Percentiles rank a stretch among this genome's conserved stretches.
Evolutionary conservation across 2,797 vertebrate species (phyloP).

Genomic region (Gastrophryne carolinensis): DNA sequence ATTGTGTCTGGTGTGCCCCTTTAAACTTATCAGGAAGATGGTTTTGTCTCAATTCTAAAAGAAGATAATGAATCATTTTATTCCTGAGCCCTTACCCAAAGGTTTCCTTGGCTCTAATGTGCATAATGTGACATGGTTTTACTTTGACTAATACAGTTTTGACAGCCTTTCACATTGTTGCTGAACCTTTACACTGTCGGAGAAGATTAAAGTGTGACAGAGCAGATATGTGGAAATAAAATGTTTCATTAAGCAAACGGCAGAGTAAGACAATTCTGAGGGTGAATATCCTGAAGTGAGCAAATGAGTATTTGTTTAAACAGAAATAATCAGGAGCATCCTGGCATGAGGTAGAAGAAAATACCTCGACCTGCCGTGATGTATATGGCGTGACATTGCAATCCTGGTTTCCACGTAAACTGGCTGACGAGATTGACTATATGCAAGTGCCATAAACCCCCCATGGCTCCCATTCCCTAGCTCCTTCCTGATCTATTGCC

Average conservation of each 20-base stretch:
- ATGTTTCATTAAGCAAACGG: constrained; percentile 11
- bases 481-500: constrained; percentile 12
- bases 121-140: not conserved
- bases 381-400: not conserved
- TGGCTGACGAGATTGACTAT: not conserved
- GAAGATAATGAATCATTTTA: too few species aligned
- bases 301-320: constrained; percentile 9
- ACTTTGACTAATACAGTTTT: not conserved
- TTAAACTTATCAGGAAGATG: too few species aligned
- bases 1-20: too few species aligned
- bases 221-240: constrained; percentile 16
- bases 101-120: not conserved
- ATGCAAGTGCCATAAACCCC: not conserved
- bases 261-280: not conserved
- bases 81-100: too few species aligned
- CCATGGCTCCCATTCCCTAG: constrained; percentile 17
- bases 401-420: constrained; percentile 18
- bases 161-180: not conserved
- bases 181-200: constrained; percentile 12
- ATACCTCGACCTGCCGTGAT: not conserved
- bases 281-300: not conserved
- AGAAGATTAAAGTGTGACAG: constrained; percentile 7
- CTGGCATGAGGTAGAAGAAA: not conserved
- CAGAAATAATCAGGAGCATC: constrained; percentile 9
- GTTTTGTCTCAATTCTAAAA: too few species aligned